phyloP scores from a whole-genome alignment of 2,113 vertebrate genomes.

The Pluvianellus socialis region DNA sequence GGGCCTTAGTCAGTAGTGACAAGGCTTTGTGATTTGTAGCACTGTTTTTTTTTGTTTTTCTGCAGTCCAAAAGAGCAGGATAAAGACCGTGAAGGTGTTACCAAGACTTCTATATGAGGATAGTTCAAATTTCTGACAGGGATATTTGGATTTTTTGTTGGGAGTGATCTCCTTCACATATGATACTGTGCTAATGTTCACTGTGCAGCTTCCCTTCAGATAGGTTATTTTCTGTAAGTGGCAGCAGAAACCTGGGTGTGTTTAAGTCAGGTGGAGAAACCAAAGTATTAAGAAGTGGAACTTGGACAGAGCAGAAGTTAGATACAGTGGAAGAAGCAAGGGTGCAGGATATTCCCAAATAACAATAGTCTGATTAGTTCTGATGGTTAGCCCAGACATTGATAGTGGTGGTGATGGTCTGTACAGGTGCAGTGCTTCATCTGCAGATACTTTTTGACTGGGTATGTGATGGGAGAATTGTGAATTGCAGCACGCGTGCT shows the following conservation, averaged over 20 bases:
- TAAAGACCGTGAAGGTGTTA: background rate
- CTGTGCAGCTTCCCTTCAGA: background rate
- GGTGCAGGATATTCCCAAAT: background rate
- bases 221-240: background rate
- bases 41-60: background rate
- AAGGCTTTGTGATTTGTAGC: background rate
- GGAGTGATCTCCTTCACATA: background rate
- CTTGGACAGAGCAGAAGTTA: background rate
- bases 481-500: fast-evolving
- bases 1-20: background rate
- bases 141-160: background rate
- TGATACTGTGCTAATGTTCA: background rate
- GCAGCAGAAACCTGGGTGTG: background rate
- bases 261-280: background rate
- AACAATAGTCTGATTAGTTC: background rate
- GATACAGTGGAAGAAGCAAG: background rate
- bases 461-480: background rate
- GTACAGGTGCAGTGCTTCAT: background rate
- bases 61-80: background rate
- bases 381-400: background rate
- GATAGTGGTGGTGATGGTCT: background rate
- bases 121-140: background rate
- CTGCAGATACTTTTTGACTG: background rate
- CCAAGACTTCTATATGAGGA: background rate
- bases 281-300: fast-evolving